Evolutionary conservation across 2,888 invertebrate genomes (phyloP), one percentile per base, ranked within the genome.

Genomic region (Melolontha melolontha): DNA sequence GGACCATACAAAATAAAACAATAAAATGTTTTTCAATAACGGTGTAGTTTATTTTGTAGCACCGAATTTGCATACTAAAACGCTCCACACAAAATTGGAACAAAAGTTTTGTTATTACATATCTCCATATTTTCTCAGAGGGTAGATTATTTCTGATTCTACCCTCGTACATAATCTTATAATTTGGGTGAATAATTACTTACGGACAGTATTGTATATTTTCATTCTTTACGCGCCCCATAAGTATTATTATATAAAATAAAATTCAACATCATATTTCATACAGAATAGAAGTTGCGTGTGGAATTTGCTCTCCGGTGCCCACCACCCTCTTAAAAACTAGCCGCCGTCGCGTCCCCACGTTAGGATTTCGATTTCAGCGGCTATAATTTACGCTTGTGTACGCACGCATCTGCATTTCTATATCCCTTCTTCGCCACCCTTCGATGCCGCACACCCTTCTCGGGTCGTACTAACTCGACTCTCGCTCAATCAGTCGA

Each of bases 341-440:
- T 34, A 2, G 34, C 34, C 34, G 34, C 34, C 34, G 10, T 34
- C 34, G 6, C 34, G 34, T 47, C 47, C 59, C 59, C 49, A 47
- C 47, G 47, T 62, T 62, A 49, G 47, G 59, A 62, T 62, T 62
- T 34, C 59, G 59, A 62, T 62, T 65, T 51, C 59, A 29, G 27
- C 40, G 65, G 66, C 69, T 65, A 71, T 73, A 73, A 73, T 72
- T 72, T 64, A 73, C 73, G 73, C 73, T 71, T 69, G 72, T 73
- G 73, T 68, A 71, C 69, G 66, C 70, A 68, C 72, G 72, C 73
- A 73, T 72, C 73, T 73, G 73, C 73, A 72, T 73, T 73, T 66
- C 69, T 51, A 52, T 67, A 42, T 22, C 41, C 34, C 22, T 47
- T 16, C 29, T n/a, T 44, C 47, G 29, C 27, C 59, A 16, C 47